These are phyloP conservation scores for Drosophila tropicalis DNA, from an alignment of 1,140 invertebrate species.

Conservation along the genomic window DNA sequence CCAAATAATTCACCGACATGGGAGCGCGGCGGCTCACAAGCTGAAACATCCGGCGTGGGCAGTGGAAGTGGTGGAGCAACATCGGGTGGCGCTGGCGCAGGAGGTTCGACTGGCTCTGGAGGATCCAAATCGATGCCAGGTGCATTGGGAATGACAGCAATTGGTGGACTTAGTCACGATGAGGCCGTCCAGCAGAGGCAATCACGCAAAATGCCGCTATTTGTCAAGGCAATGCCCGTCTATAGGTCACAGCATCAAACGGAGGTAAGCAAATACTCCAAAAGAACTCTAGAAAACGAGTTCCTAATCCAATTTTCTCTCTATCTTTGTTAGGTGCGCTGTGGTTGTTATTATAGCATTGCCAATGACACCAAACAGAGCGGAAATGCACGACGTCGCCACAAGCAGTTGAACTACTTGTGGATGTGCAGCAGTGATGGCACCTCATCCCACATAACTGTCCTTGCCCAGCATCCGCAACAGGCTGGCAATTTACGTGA, in stretches of 20 bases:
- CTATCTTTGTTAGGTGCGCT: slow-evolving; percentile 87
- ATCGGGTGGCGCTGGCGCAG: slow-evolving; percentile 16
- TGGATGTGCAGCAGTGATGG: slow-evolving; percentile 94
- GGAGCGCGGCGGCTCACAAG: slow-evolving; percentile 87
- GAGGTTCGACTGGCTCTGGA: neutral
- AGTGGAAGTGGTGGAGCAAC: neutral
- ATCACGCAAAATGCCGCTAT: slow-evolving; percentile 94
- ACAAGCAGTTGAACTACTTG: slow-evolving; percentile 87
- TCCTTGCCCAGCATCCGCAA: slow-evolving; percentile 90
- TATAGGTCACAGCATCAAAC: slow-evolving; percentile 93
- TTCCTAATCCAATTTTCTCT: neutral
- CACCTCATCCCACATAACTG: slow-evolving; percentile 90
- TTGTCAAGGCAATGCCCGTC: slow-evolving; percentile 93
- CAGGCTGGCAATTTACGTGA: slow-evolving; percentile 90
- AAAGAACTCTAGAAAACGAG: neutral
- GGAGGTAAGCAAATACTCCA: slow-evolving; percentile 86
- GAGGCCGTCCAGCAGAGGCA: slow-evolving; percentile 86
- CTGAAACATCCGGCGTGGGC: slow-evolving; percentile 13
- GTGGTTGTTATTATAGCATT: slow-evolving; percentile 94
- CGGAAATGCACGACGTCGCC: slow-evolving; percentile 84
- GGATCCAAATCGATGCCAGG: slow-evolving; percentile 86
- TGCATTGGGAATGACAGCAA: slow-evolving; percentile 76
- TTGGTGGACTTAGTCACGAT: slow-evolving; percentile 82
- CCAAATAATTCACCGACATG: slow-evolving; percentile 95
- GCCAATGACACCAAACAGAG: slow-evolving; percentile 83